Percentiles rank a stretch among this genome's conserved stretches.
Conservation (phyloP, 2,113 vertebrate species). For the Chaetodon auriga region DNA sequence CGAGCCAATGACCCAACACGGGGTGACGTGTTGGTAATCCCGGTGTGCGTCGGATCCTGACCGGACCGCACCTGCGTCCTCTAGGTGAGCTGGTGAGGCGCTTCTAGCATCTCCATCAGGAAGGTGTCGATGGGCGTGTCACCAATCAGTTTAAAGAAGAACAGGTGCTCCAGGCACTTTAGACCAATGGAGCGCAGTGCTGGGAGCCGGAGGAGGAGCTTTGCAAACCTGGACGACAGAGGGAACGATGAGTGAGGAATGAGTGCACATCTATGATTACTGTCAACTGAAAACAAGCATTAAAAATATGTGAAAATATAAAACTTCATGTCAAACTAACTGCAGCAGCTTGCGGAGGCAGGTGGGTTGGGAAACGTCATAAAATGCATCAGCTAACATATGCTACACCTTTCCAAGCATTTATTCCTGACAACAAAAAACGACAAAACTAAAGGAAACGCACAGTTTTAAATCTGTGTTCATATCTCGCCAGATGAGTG, state of each 20-base stretch:
- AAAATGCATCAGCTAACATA: not conserved
- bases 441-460: not conserved
- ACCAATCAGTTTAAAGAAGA: constrained; percentile 96
- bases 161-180: constrained; percentile 95
- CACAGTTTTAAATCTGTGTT: not conserved
- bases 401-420: not conserved
- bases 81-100: constrained; percentile 93
- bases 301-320: not conserved
- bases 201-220: constrained; percentile 92
- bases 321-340: too few species aligned
- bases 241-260: not conserved
- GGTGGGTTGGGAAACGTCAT: not conserved
- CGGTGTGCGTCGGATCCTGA: constrained; percentile 66
- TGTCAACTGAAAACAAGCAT: not conserved
- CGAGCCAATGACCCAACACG: constrained; percentile 35
- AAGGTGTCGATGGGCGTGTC: constrained; percentile 97
- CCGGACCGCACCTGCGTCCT: constrained; percentile 36
- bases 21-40: constrained; percentile 58
- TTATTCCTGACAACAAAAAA: not conserved
- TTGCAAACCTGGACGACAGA: constrained; percentile 88
- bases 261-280: not conserved
- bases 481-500: not conserved
- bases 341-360: not conserved
- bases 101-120: constrained; percentile 97
- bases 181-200: constrained; percentile 92